These are phyloP conservation scores for Caretta caretta DNA, from an alignment of 2,113 vertebrate genomes.

Conservation along the genomic window DNA sequence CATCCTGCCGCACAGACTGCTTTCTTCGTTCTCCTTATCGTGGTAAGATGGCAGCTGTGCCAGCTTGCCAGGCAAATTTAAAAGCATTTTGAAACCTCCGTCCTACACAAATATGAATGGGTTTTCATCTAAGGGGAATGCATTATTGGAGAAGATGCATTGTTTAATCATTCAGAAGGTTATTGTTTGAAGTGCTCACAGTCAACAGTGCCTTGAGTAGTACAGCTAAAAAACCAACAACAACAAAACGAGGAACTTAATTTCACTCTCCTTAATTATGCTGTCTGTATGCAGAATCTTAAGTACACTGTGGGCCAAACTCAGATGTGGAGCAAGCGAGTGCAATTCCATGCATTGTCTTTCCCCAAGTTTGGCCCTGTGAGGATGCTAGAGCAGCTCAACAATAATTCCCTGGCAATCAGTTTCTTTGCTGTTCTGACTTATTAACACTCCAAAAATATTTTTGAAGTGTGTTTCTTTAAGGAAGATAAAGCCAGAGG, in stretches of 20 bases:
- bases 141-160: conserved; percentile 4
- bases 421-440: conserved; percentile 51
- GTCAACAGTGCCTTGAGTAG: conserved; percentile 10
- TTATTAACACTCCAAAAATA: conserved; percentile 52
- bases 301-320: not conserved
- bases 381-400: conserved; percentile 26
- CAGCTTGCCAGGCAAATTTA: conserved; percentile 59
- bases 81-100: conserved; percentile 50
- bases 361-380: conserved; percentile 28
- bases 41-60: conserved; percentile 35
- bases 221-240: conserved; percentile 16
- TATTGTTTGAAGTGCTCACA: conserved; percentile 40
- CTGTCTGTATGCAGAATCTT: not conserved
- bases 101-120: conserved; percentile 44
- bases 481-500: too few relatives aligned
- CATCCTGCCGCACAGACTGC: conserved; percentile 20
- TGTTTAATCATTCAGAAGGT: conserved; percentile 61
- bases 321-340: not conserved
- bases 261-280: conserved; percentile 9
- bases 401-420: conserved; percentile 46
- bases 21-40: not conserved
- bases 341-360: not conserved
- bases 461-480: conserved; percentile 44
- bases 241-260: not conserved
- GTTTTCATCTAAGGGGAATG: conserved; percentile 43